Evolutionary conservation across 2,888 invertebrate species (phyloP).

Genomic region (Alloscopus bannaensis): DNA sequence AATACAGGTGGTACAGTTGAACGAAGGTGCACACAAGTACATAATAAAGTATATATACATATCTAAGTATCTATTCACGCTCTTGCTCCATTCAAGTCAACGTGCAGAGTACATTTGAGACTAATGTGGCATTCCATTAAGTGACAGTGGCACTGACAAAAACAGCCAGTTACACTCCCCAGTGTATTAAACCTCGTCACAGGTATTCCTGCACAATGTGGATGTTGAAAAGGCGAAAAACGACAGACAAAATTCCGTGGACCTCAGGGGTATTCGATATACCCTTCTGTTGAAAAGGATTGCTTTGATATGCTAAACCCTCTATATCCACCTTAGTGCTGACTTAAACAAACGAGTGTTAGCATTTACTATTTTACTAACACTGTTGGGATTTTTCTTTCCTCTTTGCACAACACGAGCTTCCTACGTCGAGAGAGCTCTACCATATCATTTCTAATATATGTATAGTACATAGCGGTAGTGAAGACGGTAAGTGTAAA

Average conservation of each 20-base stretch:
- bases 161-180: conserved; percentile 10
- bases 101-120: not conserved
- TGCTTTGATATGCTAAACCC: no score
- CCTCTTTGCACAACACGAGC: no score
- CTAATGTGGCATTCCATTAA: conserved; percentile 40
- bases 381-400: no score
- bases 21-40: no score
- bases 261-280: not conserved
- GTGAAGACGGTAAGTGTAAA: not conserved
- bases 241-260: not conserved
- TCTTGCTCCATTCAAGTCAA: not conserved
- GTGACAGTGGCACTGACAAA: conserved; percentile 48
- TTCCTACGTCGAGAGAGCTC: no score
- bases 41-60: no score
- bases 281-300: not conserved
- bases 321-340: not conserved
- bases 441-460: not conserved
- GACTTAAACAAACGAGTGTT: not conserved
- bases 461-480: conserved; percentile 3
- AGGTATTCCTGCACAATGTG: not conserved
- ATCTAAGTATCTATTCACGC: not conserved
- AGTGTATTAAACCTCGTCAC: not conserved
- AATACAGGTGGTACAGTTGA: no score
- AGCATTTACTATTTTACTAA: no score
- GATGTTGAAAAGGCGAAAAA: not conserved